Percentiles rank a stretch among this genome's conserved stretches.
Conservation (phyloP, 2,797 vertebrate species). For the Balearica regulorum region DNA sequence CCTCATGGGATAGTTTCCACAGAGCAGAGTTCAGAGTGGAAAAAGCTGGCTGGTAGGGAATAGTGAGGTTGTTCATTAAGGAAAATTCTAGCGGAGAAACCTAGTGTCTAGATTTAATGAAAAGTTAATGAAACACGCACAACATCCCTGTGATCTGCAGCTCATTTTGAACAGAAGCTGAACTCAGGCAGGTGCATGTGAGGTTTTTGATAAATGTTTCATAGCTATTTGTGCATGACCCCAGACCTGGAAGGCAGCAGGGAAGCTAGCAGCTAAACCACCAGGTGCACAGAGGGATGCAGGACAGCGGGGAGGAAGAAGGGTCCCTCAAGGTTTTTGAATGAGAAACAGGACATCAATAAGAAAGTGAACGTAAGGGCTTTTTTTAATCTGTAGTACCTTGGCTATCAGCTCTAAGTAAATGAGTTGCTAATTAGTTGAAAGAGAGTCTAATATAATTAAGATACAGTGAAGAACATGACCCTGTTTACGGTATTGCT, state of each 20-base stretch:
- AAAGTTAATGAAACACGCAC: constrained; percentile 27
- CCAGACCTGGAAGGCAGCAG: not conserved
- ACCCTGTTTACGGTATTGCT: not conserved
- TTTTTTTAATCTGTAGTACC: not conserved
- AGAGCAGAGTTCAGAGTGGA: not conserved
- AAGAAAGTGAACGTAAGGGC: not conserved
- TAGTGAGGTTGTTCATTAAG: constrained; percentile 3
- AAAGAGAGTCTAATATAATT: not conserved
- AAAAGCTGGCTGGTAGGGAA: not conserved
- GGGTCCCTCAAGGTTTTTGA: not conserved
- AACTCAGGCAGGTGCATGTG: not conserved
- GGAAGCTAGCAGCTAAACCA: not conserved
- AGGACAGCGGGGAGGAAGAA: not conserved
- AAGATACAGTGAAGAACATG: not conserved
- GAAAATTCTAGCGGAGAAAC: constrained; percentile 5
- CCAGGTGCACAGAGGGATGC: not conserved
- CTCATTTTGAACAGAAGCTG: constrained; percentile 30
- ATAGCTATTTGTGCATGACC: not conserved
- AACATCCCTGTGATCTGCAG: constrained; percentile 22
- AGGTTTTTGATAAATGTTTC: constrained; percentile 32
- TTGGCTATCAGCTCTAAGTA: not conserved
- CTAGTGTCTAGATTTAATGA: not conserved
- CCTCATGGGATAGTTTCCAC: not conserved
- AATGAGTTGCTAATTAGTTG: not conserved
- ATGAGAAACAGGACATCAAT: not conserved